Evolutionary conservation across 35 echinoderm and acorn worm genomes (phyloP).

Genomic region (Ptychodera flava): DNA sequence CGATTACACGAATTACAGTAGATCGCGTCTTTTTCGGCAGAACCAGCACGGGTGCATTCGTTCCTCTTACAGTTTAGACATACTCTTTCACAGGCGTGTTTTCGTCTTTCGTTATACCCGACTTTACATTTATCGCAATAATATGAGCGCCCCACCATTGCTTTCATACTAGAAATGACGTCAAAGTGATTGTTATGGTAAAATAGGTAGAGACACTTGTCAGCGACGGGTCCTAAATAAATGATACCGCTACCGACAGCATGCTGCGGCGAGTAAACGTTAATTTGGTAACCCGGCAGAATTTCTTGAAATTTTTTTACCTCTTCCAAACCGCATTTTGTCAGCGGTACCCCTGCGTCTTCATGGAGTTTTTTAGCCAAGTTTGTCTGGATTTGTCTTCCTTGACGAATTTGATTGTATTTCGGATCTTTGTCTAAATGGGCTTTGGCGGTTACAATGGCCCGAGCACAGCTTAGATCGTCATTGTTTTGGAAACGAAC

Average conservation of each 20-base stretch:
- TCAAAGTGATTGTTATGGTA: conserved; percentile 21
- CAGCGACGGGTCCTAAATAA: no score
- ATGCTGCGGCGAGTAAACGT: no score
- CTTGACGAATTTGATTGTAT: conserved; percentile 3
- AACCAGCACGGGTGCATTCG: not conserved
- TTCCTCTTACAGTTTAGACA: conserved; percentile 9
- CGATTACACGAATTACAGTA: not conserved
- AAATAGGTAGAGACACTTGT: no score
- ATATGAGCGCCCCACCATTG: not conserved
- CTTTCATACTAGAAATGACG: conserved; percentile 21
- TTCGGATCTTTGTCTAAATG: conserved; percentile 25
- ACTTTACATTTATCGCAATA: conserved; percentile 19
- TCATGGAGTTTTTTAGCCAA: conserved; percentile 45
- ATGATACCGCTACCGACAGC: no score
- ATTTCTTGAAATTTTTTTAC: conserved; percentile 27
- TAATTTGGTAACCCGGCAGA: no score
- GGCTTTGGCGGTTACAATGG: conserved; percentile 46
- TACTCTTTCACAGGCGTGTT: conserved; percentile 13
- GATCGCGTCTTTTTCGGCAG: no score
- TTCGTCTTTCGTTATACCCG: conserved; percentile 9
- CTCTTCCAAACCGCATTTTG: conserved; percentile 39
- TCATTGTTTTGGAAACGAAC: conserved; percentile 13
- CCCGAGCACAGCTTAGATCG: conserved; percentile 44
- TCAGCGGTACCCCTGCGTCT: conserved; percentile 39
- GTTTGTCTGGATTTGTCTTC: conserved; percentile 20